Percentiles rank a stretch among this genome's conserved stretches.
phyloP scores from a whole-genome alignment of 2,888 invertebrate genomes.

The Mechanitis messenoides region DNA sequence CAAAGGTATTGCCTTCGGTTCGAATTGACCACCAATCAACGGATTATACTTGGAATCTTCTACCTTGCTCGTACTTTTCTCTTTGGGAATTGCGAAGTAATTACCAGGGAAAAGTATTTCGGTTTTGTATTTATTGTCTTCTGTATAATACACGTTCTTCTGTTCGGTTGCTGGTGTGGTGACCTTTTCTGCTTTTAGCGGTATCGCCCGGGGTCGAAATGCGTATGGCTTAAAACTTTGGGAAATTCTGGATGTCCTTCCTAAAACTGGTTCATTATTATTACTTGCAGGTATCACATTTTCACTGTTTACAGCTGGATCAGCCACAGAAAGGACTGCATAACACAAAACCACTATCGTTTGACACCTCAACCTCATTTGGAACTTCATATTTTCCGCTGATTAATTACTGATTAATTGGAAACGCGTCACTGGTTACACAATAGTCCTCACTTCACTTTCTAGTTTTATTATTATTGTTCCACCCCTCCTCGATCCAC shows the following conservation, averaged over 20 bases:
- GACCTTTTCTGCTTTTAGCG: constrained; percentile 42
- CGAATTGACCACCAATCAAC: constrained; percentile 41
- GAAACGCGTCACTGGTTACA: constrained; percentile 44
- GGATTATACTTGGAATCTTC: constrained; percentile 36
- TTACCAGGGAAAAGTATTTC: constrained; percentile 69
- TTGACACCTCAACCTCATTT: constrained; percentile 46
- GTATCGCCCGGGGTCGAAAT: constrained; percentile 61
- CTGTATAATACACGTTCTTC: constrained; percentile 53
- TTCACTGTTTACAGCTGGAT: constrained; percentile 55
- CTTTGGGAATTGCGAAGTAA: constrained; percentile 69
- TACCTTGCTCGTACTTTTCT: constrained; percentile 52
- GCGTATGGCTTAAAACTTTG: constrained; percentile 38
- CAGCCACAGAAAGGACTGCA: constrained; percentile 42
- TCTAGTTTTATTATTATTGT: constrained; percentile 37
- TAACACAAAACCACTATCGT: constrained; percentile 53
- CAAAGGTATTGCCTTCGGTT: constrained; percentile 60
- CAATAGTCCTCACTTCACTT: constrained; percentile 56
- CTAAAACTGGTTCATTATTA: constrained; percentile 31
- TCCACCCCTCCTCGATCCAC: constrained; percentile 53
- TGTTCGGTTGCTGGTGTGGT: constrained; percentile 37
- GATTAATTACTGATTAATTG: constrained; percentile 33
- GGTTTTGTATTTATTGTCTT: constrained; percentile 52
- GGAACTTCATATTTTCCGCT: constrained; percentile 41
- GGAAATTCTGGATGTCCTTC: constrained; percentile 30
- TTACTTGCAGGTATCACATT: constrained; percentile 55